A percentile compares a stretch with the other conserved stretches of the same genome.
Conservation (phyloP, 2,797 vertebrate genomes). For the Remorina albescens region DNA sequence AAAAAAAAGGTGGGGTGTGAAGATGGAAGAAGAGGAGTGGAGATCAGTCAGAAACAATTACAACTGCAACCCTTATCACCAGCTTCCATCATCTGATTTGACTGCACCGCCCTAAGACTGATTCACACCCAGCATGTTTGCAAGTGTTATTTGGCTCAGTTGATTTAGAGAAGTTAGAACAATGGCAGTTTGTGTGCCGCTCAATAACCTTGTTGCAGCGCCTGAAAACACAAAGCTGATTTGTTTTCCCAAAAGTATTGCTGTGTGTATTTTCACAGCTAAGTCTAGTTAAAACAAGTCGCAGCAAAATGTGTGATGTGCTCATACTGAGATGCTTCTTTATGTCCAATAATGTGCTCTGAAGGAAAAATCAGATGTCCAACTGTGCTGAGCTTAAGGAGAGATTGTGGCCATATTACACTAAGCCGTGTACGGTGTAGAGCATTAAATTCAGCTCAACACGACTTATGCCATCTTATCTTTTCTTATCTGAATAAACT, state of each 20-base stretch:
- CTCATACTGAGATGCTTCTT: not conserved
- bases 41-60: constrained; percentile 23
- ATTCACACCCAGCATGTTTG: constrained; percentile 20
- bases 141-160: constrained; percentile 4
- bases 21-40: not conserved
- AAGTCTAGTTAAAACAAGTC: not conserved
- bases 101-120: not conserved
- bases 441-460: not conserved
- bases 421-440: not conserved
- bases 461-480: not conserved
- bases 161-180: constrained; percentile 17
- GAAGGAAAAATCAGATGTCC: not conserved
- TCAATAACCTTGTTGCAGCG: not conserved
- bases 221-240: not conserved
- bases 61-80: constrained; percentile 10
- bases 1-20: not conserved
- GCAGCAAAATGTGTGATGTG: not conserved
- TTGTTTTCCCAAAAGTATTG: not conserved
- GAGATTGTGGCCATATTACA: constrained; percentile 1
- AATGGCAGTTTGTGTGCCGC: not conserved
- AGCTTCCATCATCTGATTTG: not conserved
- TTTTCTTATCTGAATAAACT: not conserved
- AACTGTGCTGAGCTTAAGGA: not conserved
- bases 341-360: not conserved
- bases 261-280: not conserved